Percentiles rank a stretch among this genome's conserved stretches.
Conservation (phyloP, 2,113 vertebrate species). For the Columba janthina region DNA sequence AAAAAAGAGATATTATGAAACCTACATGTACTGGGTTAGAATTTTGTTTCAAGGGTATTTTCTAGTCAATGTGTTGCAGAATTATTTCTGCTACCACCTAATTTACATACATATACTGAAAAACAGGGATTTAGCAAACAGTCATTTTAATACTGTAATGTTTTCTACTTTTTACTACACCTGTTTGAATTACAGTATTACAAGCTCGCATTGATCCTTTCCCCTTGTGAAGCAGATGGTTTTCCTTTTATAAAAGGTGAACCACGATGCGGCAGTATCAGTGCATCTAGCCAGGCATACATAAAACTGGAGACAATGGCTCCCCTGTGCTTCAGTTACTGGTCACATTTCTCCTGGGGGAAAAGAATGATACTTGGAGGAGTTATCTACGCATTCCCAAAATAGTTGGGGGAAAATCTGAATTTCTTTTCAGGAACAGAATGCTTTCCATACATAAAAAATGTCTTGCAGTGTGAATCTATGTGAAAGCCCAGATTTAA, state of each 20-base stretch:
- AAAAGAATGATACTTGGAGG: background rate
- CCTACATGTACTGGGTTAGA: background rate
- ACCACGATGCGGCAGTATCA: background rate
- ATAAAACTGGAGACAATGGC: background rate
- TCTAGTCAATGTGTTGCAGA: background rate
- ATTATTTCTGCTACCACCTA: background rate
- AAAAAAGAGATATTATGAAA: background rate
- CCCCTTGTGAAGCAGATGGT: background rate
- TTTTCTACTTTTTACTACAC: background rate
- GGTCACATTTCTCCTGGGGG: background rate
- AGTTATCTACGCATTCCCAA: background rate
- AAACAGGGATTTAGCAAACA: background rate
- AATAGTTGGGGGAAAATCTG: background rate
- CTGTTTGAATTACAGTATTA: background rate
- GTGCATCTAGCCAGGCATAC: background rate
- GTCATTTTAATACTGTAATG: background rate
- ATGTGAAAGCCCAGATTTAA: background rate
- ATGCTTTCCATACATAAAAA: background rate
- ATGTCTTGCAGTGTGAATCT: background rate
- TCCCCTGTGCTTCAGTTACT: background rate
- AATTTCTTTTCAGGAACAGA: background rate
- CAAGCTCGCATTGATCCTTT: background rate
- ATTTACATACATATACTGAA: background rate
- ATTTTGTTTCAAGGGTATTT: constrained; percentile 6
- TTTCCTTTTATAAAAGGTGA: background rate